Evolutionary conservation across 2,888 invertebrate genomes (phyloP).

Genomic region (Monopis laevigella): DNA sequence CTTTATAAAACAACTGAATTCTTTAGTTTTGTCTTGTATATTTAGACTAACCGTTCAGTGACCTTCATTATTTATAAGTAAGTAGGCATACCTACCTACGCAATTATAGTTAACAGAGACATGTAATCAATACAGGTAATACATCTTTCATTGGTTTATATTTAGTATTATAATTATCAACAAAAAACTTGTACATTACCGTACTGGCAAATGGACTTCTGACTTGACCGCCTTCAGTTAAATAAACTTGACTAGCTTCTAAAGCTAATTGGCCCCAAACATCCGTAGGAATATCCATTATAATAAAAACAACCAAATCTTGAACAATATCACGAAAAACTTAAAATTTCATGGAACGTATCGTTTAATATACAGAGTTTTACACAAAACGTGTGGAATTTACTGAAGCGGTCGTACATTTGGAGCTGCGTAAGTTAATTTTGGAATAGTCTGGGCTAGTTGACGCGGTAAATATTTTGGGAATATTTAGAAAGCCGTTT

Average conservation of each 20-base stretch:
- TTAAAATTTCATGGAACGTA: conserved; percentile 15
- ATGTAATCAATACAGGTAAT: too few relatives aligned
- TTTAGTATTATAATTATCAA: not conserved
- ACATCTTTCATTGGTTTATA: not conserved
- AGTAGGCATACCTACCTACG: too few relatives aligned
- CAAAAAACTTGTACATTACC: conserved; percentile 63
- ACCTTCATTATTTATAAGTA: too few relatives aligned
- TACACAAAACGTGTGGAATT: conserved; percentile 33
- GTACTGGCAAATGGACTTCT: conserved; percentile 86
- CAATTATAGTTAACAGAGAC: too few relatives aligned
- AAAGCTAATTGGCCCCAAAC: conserved; percentile 91
- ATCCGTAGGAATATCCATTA: conserved; percentile 78
- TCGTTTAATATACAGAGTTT: conserved; percentile 23
- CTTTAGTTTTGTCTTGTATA: too few relatives aligned
- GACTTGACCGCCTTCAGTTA: conserved; percentile 80
- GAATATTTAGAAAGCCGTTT: conserved; percentile 14
- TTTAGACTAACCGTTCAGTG: too few relatives aligned
- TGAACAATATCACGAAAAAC: conserved; percentile 29
- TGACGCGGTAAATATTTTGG: conserved; percentile 34
- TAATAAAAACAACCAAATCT: conserved; percentile 18
- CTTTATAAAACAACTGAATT: too few relatives aligned
- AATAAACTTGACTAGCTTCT: conserved; percentile 86
- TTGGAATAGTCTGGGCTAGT: conserved; percentile 56
- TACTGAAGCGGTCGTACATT: conserved; percentile 35
- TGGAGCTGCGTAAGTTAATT: conserved; percentile 54